A percentile compares a stretch with the other conserved stretches of the same genome.
phyloP scores from a whole-genome alignment of 1,140 invertebrate species.

The Calliopsis andreniformis region DNA sequence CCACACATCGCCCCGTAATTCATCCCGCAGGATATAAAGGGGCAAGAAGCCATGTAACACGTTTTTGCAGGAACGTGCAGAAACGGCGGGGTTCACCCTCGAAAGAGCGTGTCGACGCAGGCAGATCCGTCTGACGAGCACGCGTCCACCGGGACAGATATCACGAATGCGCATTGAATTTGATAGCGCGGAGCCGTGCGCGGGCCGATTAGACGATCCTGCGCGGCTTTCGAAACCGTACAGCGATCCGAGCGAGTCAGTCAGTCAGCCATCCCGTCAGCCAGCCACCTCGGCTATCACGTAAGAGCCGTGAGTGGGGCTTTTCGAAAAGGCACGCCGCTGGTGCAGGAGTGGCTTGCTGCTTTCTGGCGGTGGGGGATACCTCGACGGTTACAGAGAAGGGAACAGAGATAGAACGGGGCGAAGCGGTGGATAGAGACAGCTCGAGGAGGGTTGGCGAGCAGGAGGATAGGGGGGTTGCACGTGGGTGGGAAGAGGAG shows the following conservation, averaged over 20 bases:
- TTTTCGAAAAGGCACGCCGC: constrained; percentile 62
- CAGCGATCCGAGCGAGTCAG: constrained; percentile 33
- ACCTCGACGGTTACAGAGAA: constrained; percentile 28
- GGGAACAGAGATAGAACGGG: constrained; percentile 39
- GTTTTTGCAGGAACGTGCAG: not conserved
- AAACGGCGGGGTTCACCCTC: no score
- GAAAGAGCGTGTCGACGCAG: no score
- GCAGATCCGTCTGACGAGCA: not conserved
- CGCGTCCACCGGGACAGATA: not conserved
- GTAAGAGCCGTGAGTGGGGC: constrained; percentile 55
- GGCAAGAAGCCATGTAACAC: not conserved
- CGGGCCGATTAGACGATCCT: constrained; percentile 58
- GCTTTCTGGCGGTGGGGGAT: constrained; percentile 40
- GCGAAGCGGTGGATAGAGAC: constrained; percentile 19
- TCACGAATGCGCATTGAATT: constrained; percentile 13
- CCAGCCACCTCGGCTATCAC: constrained; percentile 37
- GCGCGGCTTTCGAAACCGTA: constrained; percentile 50
- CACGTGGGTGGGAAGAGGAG: constrained; percentile 7
- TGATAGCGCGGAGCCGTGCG: constrained; percentile 33
- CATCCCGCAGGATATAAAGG: not conserved
- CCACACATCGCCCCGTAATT: no score
- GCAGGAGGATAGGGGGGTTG: not conserved
- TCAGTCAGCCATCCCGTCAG: constrained; percentile 58
- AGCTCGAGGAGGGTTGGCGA: not conserved
- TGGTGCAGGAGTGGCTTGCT: constrained; percentile 60